Base-by-base conservation (phyloP, 2,888 invertebrate species). In the Sphinx pinastri region DNA sequence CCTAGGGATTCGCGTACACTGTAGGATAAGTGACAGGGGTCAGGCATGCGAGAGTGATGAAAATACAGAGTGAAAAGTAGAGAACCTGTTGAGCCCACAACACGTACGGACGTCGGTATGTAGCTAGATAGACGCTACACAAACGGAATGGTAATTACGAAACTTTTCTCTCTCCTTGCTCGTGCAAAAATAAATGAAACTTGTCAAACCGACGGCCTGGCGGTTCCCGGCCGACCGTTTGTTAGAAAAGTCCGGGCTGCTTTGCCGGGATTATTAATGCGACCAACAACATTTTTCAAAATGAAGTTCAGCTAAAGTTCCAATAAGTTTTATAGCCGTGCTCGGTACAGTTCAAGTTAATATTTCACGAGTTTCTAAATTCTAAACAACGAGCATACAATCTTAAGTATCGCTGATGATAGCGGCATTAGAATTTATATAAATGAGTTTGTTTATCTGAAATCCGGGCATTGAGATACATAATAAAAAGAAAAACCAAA, bases 111-210 rank as follows among this genome's bases (percentile, higher is more conserved):
- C 19, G 19, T 55, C 55, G 19, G 19, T 11, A 38, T 67, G 45
- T 57, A 67, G 59, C 49, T 45, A 68, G 70, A 69, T 63, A 47
- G 68, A 66, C 72, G 74, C 71, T 69, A 77, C 77, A 76, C 75
- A 74, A 71, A 73, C 73, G 70, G 79, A 80, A 81, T 76, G 72
- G 80, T 84, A 85, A 87, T 86, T 84, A 83, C 80, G 73, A 78
- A 85, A 84, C 79, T 83, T 81, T 77, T 77, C 77, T 75, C 75
- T 74, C 73, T 77, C 69, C 72, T 66, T 71, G 71, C 73, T 71
- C 73, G 74, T 73, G 76, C 77, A 78, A 78, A 84, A 81, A 83
- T 76, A 81, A 82, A 85, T 80, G 77, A 77, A 81, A 75, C 75
- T 77, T 78, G 78, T 74, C 76, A 76, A 79, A 79, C 71, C 58